Base-by-base conservation (phyloP, 2,797 vertebrate genomes). In the Glossophaga mutica region DNA sequence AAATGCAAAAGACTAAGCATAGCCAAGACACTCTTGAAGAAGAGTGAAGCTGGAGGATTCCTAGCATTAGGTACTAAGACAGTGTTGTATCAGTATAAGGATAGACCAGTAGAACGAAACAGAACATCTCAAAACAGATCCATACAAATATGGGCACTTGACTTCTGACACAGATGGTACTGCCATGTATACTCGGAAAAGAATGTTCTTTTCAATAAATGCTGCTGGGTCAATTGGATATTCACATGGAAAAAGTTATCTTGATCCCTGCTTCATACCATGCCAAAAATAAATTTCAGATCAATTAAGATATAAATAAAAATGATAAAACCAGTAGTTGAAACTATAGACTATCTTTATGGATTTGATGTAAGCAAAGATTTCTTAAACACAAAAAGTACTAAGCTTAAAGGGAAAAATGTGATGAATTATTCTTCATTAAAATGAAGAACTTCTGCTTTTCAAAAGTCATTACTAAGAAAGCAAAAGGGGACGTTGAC, bases 301-400 rank as follows among this genome's bases (percentile, higher is more conserved):
- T 82, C 19, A 55, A 46, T 82, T 50, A 65, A 71, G n/a, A 65
- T 48, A 32, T 71, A 84, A 90, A 78, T 74, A 68, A 12, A 93
- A 83, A 90, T 84, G 12, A 29, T 59, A 68, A 93, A 91, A 59
- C 7, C 76, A 42, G 50, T 88, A 46, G 87, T 79, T 96, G 84
- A 76, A 91, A 93, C 55, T 12, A 44, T 16, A 48, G 74, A 11
- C 32, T 90, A 32, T 67, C 29, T 83, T 88, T 48, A 46, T 68
- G 68, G 32, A 18, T 74, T 88, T 70, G 78, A 7, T 32, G 7
- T 46, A 39, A 42, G 55, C 52, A 94, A 91, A 82, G 62, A 24
- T 48, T 93, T 96, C 59, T 70, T 57, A 89, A 32, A 65, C 19
- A 32, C 48, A 44, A 50, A 79, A 93, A 18, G 10, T 76, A 32